A percentile compares a stretch with the other conserved stretches of the same genome.
Conservation (phyloP, 35 echinoderm and acorn worm genomes). For the Anneissia japonica region DNA sequence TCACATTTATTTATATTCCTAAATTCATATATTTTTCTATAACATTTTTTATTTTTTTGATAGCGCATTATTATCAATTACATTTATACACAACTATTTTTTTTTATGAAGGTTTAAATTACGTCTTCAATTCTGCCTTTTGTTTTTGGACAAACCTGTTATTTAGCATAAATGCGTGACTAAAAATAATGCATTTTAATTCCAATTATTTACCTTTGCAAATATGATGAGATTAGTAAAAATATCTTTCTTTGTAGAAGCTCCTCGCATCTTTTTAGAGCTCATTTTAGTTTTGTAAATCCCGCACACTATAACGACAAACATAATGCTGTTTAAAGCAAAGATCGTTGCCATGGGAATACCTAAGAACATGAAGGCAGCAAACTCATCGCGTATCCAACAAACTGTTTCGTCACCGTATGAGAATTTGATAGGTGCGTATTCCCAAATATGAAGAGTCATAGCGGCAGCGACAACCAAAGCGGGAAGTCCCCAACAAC, state of each 20-base stretch:
- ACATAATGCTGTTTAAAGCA: neutral
- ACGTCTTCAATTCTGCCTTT: no score
- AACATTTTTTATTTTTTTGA: no score
- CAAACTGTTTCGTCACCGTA: neutral
- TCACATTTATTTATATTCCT: no score
- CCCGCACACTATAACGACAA: neutral
- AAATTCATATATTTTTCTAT: no score
- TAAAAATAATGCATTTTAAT: no score
- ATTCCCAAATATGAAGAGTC: neutral
- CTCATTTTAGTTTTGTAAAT: neutral
- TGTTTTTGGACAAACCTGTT: no score
- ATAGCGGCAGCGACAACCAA: neutral
- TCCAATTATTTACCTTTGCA: neutral
- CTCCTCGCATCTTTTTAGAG: neutral
- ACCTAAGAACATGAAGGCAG: neutral
- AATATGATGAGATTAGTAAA: neutral
- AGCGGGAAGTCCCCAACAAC: neutral
- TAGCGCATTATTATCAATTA: no score
- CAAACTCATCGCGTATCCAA: neutral
- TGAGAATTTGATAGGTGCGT: neutral
- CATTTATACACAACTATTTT: no score
- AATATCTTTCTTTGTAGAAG: neutral
- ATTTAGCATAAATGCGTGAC: no score
- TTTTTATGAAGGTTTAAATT: no score
- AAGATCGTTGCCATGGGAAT: neutral